Evolutionary conservation across 2,113 vertebrate species (phyloP), one percentile per base, ranked within the genome.

Genomic region (Alethe castanea): DNA sequence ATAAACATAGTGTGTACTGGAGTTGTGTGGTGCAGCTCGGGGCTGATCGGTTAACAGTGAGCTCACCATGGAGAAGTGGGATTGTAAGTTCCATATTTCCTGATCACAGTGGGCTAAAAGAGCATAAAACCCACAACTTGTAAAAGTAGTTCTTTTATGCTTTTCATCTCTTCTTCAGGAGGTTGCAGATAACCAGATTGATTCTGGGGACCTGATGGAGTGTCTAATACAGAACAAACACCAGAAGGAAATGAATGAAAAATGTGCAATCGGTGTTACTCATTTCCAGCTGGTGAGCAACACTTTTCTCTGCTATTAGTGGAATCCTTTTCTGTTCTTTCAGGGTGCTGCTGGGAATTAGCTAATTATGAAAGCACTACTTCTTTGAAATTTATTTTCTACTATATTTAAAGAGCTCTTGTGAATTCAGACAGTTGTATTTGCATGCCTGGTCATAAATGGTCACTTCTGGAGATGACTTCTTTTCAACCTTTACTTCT

Each of bases 211-310:
- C 84, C 98, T 99, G 94, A 99, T 99, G 99, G 99, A 99, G 94
- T 99, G 99, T 91, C 97, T 99, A 76, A 98, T 99, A 84, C 99
- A 99, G 97, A 99, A 99, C 93, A 99, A 99, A 91, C 99, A 99
- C 95, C 99, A 99, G 98, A 99, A 99, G 95, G 99, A 99, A 93
- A 99, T 99, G 99, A 99, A 99, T 57, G 99, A 99, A 80, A 99
- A 99, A 95, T 99, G 99, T 48, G 91, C 97, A 5, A 98, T 99
- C 0, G 99, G 99, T n/a, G 99, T 99, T 71, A 99, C 99, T 25
- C 99, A 99, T 96, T 99, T 99, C 97, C 99, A 99, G 94, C 98
- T 99, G 98, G 99, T 99, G 96, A 98, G 99, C 94, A 64, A 59
- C 0, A 1, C 50, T 88, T 81, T 33, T 38, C 20, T 13, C 14